Evolutionary conservation across 2,888 invertebrate genomes (phyloP), one percentile per base, ranked within the genome.

Genomic region (Sinhomidia bicolor): DNA sequence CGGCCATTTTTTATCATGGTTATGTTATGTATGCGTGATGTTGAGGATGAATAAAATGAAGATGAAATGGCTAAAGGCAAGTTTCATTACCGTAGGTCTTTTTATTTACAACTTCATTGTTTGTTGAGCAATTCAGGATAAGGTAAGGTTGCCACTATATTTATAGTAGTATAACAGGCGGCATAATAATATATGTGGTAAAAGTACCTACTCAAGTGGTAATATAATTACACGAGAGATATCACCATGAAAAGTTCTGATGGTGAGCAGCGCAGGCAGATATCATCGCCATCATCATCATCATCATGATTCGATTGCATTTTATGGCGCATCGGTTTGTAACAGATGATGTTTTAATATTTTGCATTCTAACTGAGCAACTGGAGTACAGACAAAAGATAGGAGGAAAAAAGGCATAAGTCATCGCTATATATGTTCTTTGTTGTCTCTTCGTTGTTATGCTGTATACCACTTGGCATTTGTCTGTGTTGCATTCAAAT

Each of bases 1-100:
- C 1, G 6, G 7, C 7, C 36, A 36, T 36, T 36, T 36, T 68
- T 29, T 68, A 26, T 68, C 17, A 14, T 36, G 17, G 9, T 36
- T 6, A 68, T 65, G 29, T 71, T 71, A 71, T 74, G n/a, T 26
- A 47, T 44, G 41, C 10, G 10, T 78, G 78, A 78, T 54, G 9
- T 51, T 78, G 29, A 62, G 29, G 62, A 29, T 29, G 32, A 81
- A 1, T 17, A 81, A n/a, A 26, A 44, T 41, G 57, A 41, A n/a
- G 29, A 78, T 9, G 9, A 76, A 6, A 32, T 88, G 62, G 65
- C 88, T 68, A 68, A 88, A 88, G 88, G 82, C 88, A 88, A 82
- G 47, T 88, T 82, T 76, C 62, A 82, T 88, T 88, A 88, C 78
- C 82, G 88, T 88, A 88, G 88, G 88, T 88, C 87, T 36, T 87